phyloP scores from a whole-genome alignment of 2,888 invertebrate species.

The Crocallis elinguaria region DNA sequence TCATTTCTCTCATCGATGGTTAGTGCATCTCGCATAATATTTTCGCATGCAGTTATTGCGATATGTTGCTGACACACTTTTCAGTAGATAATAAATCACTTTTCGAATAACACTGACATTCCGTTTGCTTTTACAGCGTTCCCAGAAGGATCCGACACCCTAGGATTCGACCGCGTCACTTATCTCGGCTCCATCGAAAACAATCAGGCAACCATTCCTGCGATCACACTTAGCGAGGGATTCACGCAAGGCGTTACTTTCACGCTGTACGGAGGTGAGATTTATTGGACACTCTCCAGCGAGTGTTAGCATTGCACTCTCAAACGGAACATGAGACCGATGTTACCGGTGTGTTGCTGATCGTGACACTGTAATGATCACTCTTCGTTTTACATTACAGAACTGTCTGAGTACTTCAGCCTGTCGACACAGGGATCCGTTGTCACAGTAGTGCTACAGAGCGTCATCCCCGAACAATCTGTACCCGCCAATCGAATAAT shows the following conservation, averaged over 20 bases:
- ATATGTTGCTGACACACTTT: background rate
- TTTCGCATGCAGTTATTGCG: background rate
- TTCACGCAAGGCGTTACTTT: slow-evolving; percentile 41
- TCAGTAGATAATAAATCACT: no score
- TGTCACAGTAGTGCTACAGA: slow-evolving; percentile 16
- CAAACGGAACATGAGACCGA: no score
- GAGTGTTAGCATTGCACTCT: no score
- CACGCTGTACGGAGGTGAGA: slow-evolving; percentile 44
- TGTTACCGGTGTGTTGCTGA: background rate
- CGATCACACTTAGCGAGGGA: slow-evolving; percentile 46
- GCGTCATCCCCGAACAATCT: slow-evolving; percentile 41
- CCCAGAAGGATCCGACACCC: slow-evolving; percentile 23
- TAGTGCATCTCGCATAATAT: slow-evolving; percentile 6
- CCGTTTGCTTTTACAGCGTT: slow-evolving; percentile 6
- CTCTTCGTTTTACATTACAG: slow-evolving; percentile 8
- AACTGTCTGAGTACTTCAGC: slow-evolving; percentile 17
- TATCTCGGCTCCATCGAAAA: slow-evolving; percentile 44
- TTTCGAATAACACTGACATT: no score
- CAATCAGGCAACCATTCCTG: slow-evolving; percentile 30
- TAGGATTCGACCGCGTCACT: slow-evolving; percentile 42
- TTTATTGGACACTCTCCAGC: no score
- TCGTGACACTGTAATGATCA: background rate
- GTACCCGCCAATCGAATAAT: slow-evolving; percentile 43
- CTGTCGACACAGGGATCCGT: slow-evolving; percentile 10
- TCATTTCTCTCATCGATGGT: slow-evolving; percentile 32